Conservation (phyloP, 1,140 invertebrate genomes). For the Eubasilissa regina region DNA sequence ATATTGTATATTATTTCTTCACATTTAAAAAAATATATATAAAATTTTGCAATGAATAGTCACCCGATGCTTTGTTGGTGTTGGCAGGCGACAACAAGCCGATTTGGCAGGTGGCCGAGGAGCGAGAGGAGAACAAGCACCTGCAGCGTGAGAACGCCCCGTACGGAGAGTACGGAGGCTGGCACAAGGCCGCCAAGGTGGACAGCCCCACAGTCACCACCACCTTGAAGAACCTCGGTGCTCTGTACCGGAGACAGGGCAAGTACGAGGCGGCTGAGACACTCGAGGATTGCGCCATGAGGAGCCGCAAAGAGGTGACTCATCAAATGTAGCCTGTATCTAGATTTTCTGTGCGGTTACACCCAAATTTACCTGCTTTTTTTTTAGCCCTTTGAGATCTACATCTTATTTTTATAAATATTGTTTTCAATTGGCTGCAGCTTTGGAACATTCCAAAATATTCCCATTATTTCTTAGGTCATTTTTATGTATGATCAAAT, state of each 20-base stretch:
- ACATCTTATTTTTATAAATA: too few species aligned
- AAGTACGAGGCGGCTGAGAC: conserved; percentile 99
- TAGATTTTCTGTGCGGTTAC: neutral
- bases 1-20: conserved; percentile 15
- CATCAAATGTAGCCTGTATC: conserved; percentile 1
- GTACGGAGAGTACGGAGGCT: conserved; percentile 95
- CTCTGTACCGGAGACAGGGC: conserved; percentile 96
- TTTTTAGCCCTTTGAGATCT: too few species aligned
- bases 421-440: too few species aligned
- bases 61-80: too few species aligned
- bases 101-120: conserved; percentile 99
- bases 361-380: too few species aligned
- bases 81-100: conserved; percentile 94
- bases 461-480: too few species aligned
- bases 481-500: too few species aligned
- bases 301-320: conserved; percentile 91
- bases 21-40: neutral
- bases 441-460: too few species aligned
- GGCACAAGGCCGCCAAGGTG: conserved; percentile 99
- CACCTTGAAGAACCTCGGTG: conserved; percentile 96
- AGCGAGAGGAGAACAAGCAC: conserved; percentile 95
- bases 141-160: conserved; percentile 92
- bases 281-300: conserved; percentile 95
- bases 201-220: conserved; percentile 98
- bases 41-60: neutral